Evolutionary conservation across 2,888 invertebrate genomes (phyloP), one percentile per base, ranked within the genome.

Genomic region (Pollenia angustigena): DNA sequence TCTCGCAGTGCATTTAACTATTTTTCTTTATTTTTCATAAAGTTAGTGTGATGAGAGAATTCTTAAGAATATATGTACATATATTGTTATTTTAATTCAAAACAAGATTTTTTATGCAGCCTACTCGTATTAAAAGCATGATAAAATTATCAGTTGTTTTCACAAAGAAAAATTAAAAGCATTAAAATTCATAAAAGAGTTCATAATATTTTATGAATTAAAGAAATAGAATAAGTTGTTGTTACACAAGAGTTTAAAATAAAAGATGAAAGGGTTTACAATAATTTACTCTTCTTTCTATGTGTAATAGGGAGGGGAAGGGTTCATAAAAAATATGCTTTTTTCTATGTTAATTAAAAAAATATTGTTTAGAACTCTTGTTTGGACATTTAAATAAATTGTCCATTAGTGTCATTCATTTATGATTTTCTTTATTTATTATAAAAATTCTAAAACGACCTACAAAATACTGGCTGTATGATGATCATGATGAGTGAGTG

Each of bases 21-120:
- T 52, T 75, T 62, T 60, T 42, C 11, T 46, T 72, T 46, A 4
- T 32, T 9, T 68, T 52, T 18, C 58, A 40, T 32, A 56, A 76
- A 66, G 48, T 78, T 42, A 18, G 46, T 60, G 50, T 60, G 16
- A 60, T 79, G 42, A 42, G 60, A 23, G 18, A 42, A 12, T 56
- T 79, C 79, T 44, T 60, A 68, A 79, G 52, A 58, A 79, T 8
- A 1, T 23, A 23, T 2, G 2, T 23, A 23, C 18, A 23, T 23
- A 23, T 56, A 50, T 58, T 48, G 40, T 58, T 42, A 48, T 54
- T 44, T 54, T 44, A 72, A 72, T 62, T 79, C 42, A 60, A 79
- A 79, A 52, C 42, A 69, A 44, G 40, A 79, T 14, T 69, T 58
- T 10, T 48, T 42, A 52, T 42, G 32, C 12, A 14, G 12, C 11